Base-by-base conservation (phyloP, 2,888 invertebrate genomes). In the Leptopilina myrica region DNA sequence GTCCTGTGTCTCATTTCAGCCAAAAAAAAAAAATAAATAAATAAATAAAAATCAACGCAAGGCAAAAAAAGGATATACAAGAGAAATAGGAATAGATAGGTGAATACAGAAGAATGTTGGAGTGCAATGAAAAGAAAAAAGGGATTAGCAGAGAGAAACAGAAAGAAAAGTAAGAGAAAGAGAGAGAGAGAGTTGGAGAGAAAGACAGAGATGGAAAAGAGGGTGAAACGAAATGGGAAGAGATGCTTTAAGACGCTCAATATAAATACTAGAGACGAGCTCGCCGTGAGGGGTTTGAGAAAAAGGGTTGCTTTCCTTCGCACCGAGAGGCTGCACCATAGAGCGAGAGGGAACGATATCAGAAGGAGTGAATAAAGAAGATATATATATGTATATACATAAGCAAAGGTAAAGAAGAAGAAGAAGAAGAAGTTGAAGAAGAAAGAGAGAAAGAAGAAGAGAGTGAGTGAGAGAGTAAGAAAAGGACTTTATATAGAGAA, bases 191-290 rank as follows among this genome's bases (percentile, higher is more conserved):
- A 84, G 85, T 0, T 12, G 2, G 12, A 49, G 76, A 85, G 83
- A 85, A 87, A 87, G 86, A 87, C 78, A 79, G 82, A 84, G 85
- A 62, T 20, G 79, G 80, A 78, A 78, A 78, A 79, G 79, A 78
- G 79, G 66, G 49, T 78, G 67, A 67, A 20, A 80, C 81, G 80
- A 77, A 80, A 81, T 80, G 82, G 83, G 82, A 85, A 82, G 87
- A 87, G 89, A 90, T 91, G 90, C 91, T 91, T 91, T 91, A 91
- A 91, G 91, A 90, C 91, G 91, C 91, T 91, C 91, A 90, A 91
- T 91, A 90, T 90, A 90, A 89, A 90, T 90, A 89, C 89, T 88
- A 85, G 82, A 83, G 86, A 84, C 81, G 83, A 81, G 82, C 80
- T 80, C 53, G 76, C 69, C 79, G 85, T 87, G 88, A 86, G 88